Evolutionary conservation across 2,113 vertebrate genomes (phyloP).

Genomic region (Neodon shergylaensis): DNA sequence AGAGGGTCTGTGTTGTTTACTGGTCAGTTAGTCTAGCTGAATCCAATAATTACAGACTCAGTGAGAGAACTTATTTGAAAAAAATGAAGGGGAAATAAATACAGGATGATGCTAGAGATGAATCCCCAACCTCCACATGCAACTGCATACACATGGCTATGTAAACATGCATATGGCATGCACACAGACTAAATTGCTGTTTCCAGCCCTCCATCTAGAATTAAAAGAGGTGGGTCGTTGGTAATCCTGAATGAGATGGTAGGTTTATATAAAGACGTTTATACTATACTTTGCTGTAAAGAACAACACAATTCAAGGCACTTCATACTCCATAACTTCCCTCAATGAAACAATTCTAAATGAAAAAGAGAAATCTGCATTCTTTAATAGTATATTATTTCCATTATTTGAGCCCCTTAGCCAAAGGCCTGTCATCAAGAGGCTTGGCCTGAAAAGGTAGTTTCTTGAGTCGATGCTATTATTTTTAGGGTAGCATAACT

Average conservation of each 20-base stretch:
- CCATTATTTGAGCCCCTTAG: background rate
- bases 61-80: background rate
- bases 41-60: background rate
- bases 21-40: too few relatives aligned
- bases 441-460: background rate
- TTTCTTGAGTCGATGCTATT: constrained; percentile 16
- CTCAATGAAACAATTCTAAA: constrained; percentile 31
- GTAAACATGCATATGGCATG: background rate
- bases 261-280: constrained; percentile 16
- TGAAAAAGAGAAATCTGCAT: background rate
- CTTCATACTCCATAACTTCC: constrained; percentile 24
- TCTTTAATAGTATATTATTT: background rate
- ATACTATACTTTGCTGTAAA: background rate
- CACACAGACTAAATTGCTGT: background rate
- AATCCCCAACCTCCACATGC: background rate
- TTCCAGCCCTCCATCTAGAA: constrained; percentile 47
- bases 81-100: background rate
- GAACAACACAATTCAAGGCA: constrained; percentile 35
- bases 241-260: background rate
- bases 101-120: too few relatives aligned
- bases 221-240: background rate
- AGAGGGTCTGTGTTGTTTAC: background rate
- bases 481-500: constrained; percentile 52
- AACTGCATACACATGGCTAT: background rate
- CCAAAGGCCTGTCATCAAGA: background rate